Evolutionary conservation across 2,113 vertebrate species (phyloP).

Genomic region (human): DNA sequence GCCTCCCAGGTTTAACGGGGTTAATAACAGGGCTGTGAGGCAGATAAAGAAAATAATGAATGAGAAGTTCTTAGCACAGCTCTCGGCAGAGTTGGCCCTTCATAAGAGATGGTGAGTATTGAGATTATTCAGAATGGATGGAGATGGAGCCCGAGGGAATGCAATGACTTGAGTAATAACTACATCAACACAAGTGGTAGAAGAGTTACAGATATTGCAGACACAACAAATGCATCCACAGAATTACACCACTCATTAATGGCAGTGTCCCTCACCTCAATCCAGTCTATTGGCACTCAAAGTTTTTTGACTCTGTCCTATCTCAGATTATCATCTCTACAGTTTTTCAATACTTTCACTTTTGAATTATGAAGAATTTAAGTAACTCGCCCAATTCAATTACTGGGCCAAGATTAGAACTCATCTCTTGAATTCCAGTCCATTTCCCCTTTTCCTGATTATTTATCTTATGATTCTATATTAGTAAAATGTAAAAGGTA

Average conservation of each 20-base stretch:
- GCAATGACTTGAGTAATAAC: background rate
- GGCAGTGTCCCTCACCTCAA: background rate
- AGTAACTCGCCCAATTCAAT: background rate
- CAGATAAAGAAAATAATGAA: background rate
- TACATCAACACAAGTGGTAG: background rate
- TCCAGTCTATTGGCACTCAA: background rate
- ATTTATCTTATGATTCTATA: background rate
- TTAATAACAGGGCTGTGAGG: background rate
- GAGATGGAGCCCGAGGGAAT: background rate
- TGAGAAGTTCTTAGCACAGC: background rate
- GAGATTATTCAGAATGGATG: background rate
- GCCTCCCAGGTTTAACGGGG: background rate
- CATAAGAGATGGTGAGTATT: background rate
- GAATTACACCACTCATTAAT: background rate
- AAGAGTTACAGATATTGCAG: background rate
- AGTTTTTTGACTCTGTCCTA: background rate
- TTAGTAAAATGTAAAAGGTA: background rate
- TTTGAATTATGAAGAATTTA: constrained; percentile 40
- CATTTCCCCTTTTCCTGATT: background rate
- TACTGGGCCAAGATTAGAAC: background rate
- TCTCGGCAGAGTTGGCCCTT: background rate
- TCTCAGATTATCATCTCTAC: background rate
- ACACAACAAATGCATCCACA: background rate
- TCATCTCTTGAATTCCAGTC: background rate
- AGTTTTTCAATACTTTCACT: background rate